These are phyloP conservation scores for Malurus elegans DNA, from an alignment of 2,113 vertebrate genomes.

Conservation along the genomic window DNA sequence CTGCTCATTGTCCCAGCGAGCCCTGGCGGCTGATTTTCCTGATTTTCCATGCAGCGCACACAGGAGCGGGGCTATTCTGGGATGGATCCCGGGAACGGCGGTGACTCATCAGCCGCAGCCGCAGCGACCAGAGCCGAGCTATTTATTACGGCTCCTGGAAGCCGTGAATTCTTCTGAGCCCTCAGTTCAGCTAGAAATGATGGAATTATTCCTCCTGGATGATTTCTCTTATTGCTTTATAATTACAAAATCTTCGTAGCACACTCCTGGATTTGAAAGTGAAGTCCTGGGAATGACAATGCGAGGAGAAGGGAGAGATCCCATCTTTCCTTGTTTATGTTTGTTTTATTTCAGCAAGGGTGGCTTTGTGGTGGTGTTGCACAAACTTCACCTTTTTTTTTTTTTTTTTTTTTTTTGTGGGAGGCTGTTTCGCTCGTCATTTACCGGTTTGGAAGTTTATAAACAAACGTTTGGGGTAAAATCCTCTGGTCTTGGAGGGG, in stretches of 20 bases:
- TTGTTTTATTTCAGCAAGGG: constrained; percentile 1
- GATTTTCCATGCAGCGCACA: constrained; percentile 41
- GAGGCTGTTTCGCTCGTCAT: rapidly evolving
- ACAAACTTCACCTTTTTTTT: neutral
- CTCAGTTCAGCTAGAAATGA: constrained; percentile 69
- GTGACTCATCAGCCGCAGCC: constrained; percentile 70
- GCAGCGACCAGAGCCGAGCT: constrained; percentile 41
- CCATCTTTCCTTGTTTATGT: constrained; percentile 18
- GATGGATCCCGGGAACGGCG: constrained; percentile 53
- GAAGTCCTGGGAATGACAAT: constrained; percentile 35
- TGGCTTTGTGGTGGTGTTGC: neutral
- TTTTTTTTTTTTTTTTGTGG: neutral
- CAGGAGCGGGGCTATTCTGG: constrained; percentile 58
- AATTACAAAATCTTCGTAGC: constrained; percentile 70
- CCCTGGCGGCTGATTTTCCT: constrained; percentile 57
- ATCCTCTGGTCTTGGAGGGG: neutral
- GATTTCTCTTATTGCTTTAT: constrained; percentile 71
- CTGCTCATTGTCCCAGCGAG: neutral
- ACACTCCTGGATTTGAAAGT: constrained; percentile 55
- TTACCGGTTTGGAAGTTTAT: neutral
- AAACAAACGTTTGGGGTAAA: neutral
- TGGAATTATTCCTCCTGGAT: constrained; percentile 79
- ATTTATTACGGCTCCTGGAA: constrained; percentile 69
- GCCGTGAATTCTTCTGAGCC: constrained; percentile 17
- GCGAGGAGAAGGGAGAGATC: neutral